Evolutionary conservation across 2,113 vertebrate species (phyloP), one percentile per base, ranked within the genome.

Genomic region (Stercorarius parasiticus): DNA sequence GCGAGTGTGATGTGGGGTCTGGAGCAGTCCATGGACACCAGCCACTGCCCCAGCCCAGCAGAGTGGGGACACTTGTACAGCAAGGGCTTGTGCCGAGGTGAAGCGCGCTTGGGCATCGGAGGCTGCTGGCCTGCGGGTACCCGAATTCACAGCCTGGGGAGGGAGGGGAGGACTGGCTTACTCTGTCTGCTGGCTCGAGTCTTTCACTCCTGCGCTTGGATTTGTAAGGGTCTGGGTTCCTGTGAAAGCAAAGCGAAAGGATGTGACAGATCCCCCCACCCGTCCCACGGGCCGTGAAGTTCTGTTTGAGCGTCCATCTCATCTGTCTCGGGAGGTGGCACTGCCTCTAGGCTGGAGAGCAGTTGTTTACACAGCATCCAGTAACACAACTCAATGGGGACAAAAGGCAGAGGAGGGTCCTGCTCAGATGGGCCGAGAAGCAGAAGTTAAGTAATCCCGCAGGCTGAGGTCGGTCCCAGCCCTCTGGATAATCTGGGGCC

Each of bases 171-270:
- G 55, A 16, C 53, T 2, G 1, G 73, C 98, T 98, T 92, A 98
- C 98, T 98, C 98, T 88, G 98, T 98, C 96, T 98, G 98, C 67
- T 98, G 98, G 71, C 98, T 98, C 3, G 98, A 98, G 61, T 98
- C 98, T 5, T 66, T 97, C 87, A 97, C 92, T 34, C 13, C 82
- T 34, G 77, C 1, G 3, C 17, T 50, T 11, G 61, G 16, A 4
- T 76, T 40, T 26, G 80, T 34, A 16, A 90, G 92, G 59, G 98
- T 98, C 95, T 98, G 98, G 8, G 98, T 98, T 67, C 97, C 98
- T 98, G 95, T 40, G 69, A 72, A 82, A 26, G 93, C 58, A 70
- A 61, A 38, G 79, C 0, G 4, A 45, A 72, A 59, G 42, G 50
- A 10, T n/a, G 53, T 52, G 61, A 30, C 0, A 4, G 74, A n/a